Conservation (phyloP, 53 echinoderm and acorn worm species). For the Temnopleurus reevesii region DNA sequence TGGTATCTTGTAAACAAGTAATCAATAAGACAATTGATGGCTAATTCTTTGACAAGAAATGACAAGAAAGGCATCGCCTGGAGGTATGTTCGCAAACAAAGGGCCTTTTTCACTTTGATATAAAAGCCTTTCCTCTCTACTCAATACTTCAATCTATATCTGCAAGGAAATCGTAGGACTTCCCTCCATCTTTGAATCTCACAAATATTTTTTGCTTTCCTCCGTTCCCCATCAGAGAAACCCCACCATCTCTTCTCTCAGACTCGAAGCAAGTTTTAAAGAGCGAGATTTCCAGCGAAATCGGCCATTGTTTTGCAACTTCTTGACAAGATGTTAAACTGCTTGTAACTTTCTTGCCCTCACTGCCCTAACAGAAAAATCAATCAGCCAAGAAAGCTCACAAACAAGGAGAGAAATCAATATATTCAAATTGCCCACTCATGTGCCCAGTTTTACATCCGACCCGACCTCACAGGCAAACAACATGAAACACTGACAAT, state of each 20-base stretch:
- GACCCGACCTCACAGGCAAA: neutral
- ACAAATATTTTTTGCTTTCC: neutral
- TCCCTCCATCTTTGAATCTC: neutral
- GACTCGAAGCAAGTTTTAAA: neutral
- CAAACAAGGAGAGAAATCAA: slow-evolving; percentile 45
- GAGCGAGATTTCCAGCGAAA: neutral
- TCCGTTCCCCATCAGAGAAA: neutral
- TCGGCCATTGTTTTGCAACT: slow-evolving; percentile 6
- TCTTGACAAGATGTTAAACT: slow-evolving; percentile 40
- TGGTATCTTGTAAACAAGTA: slow-evolving; percentile 3
- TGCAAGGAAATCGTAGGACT: neutral
- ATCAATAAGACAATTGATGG: slow-evolving; percentile 20
- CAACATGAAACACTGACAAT: neutral
- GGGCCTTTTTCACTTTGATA: neutral
- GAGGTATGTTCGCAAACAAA: neutral
- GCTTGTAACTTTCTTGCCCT: slow-evolving; percentile 34
- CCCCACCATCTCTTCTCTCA: neutral
- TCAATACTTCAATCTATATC: neutral
- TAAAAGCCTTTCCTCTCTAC: neutral
- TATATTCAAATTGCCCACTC: slow-evolving; percentile 20
- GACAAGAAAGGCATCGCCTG: neutral
- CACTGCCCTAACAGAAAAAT: slow-evolving; percentile 33
- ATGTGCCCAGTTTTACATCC: neutral
- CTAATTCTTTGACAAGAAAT: neutral
- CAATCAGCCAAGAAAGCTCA: slow-evolving; percentile 45